Evolutionary conservation across 1,140 invertebrate genomes (phyloP), one percentile per base, ranked within the genome.

Genomic region (Danaus melanippus): DNA sequence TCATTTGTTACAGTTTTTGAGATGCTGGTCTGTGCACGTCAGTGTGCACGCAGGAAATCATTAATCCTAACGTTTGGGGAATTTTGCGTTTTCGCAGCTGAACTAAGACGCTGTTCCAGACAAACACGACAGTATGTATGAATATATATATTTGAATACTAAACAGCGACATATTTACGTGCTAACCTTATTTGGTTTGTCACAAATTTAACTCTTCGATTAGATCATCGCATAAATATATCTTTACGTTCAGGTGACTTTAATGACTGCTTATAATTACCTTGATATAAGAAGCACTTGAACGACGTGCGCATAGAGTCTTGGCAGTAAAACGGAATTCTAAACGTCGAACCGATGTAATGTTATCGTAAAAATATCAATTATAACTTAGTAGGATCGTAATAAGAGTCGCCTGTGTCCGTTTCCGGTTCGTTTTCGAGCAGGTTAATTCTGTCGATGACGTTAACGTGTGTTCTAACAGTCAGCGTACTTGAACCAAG

Each of bases 11-110:
- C 81, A 90, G 89, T 90, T 57, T 88, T 89, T 76, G 89, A 90
- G 75, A 90, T 90, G 89, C 76, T 90, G 68, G 88, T 89, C 69
- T 90, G 89, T 74, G 89, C 89, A 39, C 83, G 88, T 56, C 87
- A 89, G 64, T 89, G 88, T 67, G 86, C 88, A 54, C 75, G 88
- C 60, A 76, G 88, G 60, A 89, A 88, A 60, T 85, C 79, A 15
- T 73, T 88, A 50, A 79, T 79, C 51, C 84, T 92, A 48, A 91
- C 91, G n/a, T 92, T 92, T 70, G 91, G 91, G 48, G 91, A 92
- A 77, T 91, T 92, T 75, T 92, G 91, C 84, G 88, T 92, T 54
- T 89, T 92, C 62, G 89, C 90, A 32, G 89, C 90, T 11, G 89
- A 91, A 72, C 81, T 92, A 55, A 88, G 91, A 64, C 88, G 90